Evolutionary conservation across 2,888 invertebrate species (phyloP), one percentile per base, ranked within the genome.

Genomic region (Drosophila testacea): DNA sequence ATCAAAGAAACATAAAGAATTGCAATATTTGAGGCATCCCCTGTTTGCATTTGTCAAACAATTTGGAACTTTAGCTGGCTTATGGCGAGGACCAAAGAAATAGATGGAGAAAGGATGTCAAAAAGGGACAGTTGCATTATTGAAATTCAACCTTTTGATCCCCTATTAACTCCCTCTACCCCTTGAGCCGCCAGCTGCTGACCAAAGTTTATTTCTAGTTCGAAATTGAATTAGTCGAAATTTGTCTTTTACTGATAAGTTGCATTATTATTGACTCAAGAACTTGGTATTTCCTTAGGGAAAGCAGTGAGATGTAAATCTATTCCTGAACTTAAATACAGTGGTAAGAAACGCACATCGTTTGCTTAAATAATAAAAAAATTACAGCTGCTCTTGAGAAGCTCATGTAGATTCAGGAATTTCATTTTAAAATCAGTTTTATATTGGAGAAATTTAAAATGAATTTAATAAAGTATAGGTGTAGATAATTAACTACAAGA

Each of bases 31-130:
- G 69, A 55, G 50, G 38, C 51, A 48, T 62, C 51, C 62, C 62
- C 69, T 77, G 73, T 82, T 81, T 76, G 67, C 67, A 59, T 63
- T 62, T 44, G 27, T 51, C 73, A 81, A 83, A 78, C 60, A 76
- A 63, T 72, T 76, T 69, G 72, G 16, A 67, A 78, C 70, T 70
- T 67, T 42, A 47, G 64, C 59, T 70, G 69, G 48, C 76, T 76
- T 76, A 52, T 48, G 56, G 32, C 55, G 44, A 57, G 39, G 46
- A 38, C 38, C 46, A 30, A 41, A 47, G 51, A 47, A 41, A n/a
- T 27, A 34, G 22, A 60, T 16, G 22, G 3, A 41, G 44, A 52
- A 55, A 22, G 16, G 10, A 32, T 38, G 27, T 11, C 28, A 27
- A 10, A 44, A 52, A 42, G 16, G 39, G 52, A 46, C 41, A 38